Conservation (phyloP, 1,140 invertebrate genomes). For the Atta cephalotes region DNA sequence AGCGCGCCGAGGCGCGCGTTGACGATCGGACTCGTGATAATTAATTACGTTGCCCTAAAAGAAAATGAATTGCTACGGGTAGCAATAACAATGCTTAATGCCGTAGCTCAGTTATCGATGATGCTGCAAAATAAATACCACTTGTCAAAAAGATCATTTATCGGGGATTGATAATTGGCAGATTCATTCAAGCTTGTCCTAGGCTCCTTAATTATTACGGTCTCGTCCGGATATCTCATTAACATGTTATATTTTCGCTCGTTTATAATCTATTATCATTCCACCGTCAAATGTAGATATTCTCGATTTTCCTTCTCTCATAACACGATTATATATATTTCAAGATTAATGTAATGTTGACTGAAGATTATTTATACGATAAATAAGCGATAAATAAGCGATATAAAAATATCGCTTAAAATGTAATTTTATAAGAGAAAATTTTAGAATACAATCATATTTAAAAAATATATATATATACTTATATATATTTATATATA, state of each 20-base stretch:
- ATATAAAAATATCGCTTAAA: neutral
- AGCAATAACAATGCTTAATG: conserved; percentile 72
- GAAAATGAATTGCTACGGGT: conserved; percentile 70
- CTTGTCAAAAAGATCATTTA: conserved; percentile 70
- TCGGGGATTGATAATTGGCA: conserved; percentile 70
- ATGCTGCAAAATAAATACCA: conserved; percentile 71
- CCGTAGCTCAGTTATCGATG: conserved; percentile 66
- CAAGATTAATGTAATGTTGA: conserved; percentile 13
- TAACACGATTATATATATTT: neutral
- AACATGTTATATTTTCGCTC: conserved; percentile 41
- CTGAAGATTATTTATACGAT: neutral
- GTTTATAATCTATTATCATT: conserved; percentile 42
- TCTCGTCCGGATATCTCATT: conserved; percentile 42
- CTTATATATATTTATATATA: no score
- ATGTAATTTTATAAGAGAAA: conserved; percentile 17
- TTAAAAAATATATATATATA: no score
- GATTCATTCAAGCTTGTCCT: conserved; percentile 50
- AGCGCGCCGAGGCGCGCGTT: conserved; percentile 47
- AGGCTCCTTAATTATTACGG: conserved; percentile 32
- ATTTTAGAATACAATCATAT: neutral
- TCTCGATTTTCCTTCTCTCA: neutral
- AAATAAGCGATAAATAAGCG: no score
- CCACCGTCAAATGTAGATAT: neutral
- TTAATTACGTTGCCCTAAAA: conserved; percentile 69
- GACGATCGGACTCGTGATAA: conserved; percentile 64